Evolutionary conservation across 2,113 vertebrate genomes (phyloP), one percentile per base, ranked within the genome.

Genomic region (Oenanthe melanoleuca): DNA sequence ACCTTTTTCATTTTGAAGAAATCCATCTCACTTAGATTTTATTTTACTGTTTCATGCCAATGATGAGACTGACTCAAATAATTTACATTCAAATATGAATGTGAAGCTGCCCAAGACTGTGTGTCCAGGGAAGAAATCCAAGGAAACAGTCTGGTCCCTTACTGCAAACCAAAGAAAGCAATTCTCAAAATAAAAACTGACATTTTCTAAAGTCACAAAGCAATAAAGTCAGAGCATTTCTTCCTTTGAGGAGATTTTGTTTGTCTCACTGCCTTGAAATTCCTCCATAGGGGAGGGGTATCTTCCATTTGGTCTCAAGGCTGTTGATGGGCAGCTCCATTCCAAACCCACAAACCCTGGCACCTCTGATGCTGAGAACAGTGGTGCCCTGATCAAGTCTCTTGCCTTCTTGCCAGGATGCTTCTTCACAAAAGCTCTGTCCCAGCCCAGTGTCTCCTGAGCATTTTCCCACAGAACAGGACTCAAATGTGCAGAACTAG

Each of bases 131-230:
- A 95, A 73, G 40, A 82, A 93, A 74, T 94, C 82, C 79, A 94
- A 92, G 37, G 75, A 79, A 92, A 90, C 31, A 85, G 60, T 73
- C 82, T 86, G 60, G 52, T 87, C 33, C 80, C 59, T 59, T 56
- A 72, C 42, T 52, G 71, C 33, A 92, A 94, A 91, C 56, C 56
- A 75, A 89, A 82, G 74, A 82, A 92, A 88, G 59, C 34, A 50
- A 66, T 59, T 73, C 63, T 95, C 70, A 91, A 55, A 95, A 93
- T 80, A 94, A 95, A 94, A 88, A 1, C n/a, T 56, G 37, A n/a
- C 12, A 5, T 50, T 94, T 95, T 72, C 38, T 50, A 1, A 82
- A 93, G 67, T 93, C 63, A 83, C 28, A 88, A 88, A 96, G 69
- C 44, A 73, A 70, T 50, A 55, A 92, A 82, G 37, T 52, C 61